These are phyloP conservation scores for Cyprinodon diabolis DNA, from an alignment of 2,797 vertebrate genomes.

Conservation along the genomic window DNA sequence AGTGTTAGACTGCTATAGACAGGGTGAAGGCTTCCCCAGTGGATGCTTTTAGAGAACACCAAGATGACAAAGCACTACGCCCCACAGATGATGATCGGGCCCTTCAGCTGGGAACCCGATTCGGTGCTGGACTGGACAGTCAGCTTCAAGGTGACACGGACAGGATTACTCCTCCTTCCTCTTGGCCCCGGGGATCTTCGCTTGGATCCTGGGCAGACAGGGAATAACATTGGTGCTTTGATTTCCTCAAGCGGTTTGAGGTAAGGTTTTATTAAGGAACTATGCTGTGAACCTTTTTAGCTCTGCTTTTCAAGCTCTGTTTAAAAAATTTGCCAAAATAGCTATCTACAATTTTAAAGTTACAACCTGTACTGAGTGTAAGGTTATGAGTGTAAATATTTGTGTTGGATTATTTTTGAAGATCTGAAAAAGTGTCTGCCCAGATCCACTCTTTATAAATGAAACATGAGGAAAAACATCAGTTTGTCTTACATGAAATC, in stretches of 20 bases:
- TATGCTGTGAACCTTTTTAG: background rate
- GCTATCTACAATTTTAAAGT: too few species aligned
- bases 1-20: conserved; percentile 88
- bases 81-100: conserved; percentile 82
- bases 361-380: background rate
- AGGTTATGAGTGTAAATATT: background rate
- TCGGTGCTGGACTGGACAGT: conserved; percentile 63
- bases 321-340: background rate
- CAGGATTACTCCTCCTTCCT: conserved; percentile 91
- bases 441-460: background rate
- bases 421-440: background rate
- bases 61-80: conserved; percentile 82
- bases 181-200: conserved; percentile 98
- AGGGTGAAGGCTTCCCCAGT: conserved; percentile 86
- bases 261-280: background rate
- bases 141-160: conserved; percentile 47
- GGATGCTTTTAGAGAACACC: conserved; percentile 85
- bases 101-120: conserved; percentile 61
- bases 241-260: conserved; percentile 4
- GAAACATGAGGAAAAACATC: background rate
- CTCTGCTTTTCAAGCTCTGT: too few species aligned
- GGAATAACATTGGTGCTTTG: conserved; percentile 14
- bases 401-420: background rate
- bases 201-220: conserved; percentile 89
- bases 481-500: background rate